Conservation (phyloP, 2,797 vertebrate species). For the Bucorvus abyssinicus region DNA sequence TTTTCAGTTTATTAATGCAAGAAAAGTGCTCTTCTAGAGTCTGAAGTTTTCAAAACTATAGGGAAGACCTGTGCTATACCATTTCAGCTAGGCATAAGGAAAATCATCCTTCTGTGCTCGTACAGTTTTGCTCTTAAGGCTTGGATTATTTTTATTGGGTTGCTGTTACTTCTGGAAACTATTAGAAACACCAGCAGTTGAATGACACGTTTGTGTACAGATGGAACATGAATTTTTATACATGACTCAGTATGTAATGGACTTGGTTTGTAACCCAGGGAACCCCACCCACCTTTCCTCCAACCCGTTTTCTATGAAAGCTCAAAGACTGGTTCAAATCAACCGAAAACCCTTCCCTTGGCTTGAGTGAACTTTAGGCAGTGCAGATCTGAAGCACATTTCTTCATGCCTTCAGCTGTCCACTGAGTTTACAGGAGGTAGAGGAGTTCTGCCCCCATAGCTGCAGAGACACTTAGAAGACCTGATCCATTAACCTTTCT, state of each 20-base stretch:
- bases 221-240: slow-evolving; percentile 59
- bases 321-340: background rate
- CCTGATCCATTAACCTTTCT: background rate
- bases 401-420: background rate
- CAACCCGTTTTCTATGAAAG: background rate
- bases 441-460: background rate
- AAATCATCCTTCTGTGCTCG: slow-evolving; percentile 29
- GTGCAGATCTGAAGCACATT: background rate
- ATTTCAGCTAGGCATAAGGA: background rate
- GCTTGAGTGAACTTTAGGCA: background rate
- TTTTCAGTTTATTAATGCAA: background rate
- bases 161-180: slow-evolving; percentile 63
- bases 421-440: background rate
- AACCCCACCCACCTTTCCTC: background rate
- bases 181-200: slow-evolving; percentile 55
- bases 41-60: background rate
- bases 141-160: slow-evolving; percentile 60
- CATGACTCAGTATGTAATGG: slow-evolving; percentile 4
- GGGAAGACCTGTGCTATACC: background rate
- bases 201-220: slow-evolving; percentile 60
- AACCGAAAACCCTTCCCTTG: background rate
- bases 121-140: slow-evolving; percentile 46
- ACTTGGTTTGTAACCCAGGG: slow-evolving; percentile 7
- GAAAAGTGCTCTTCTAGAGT: background rate
- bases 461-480: background rate